A percentile compares a stretch with the other conserved stretches of the same genome.
These are phyloP conservation scores for Rhopalosiphum padi DNA, from an alignment of 1,140 invertebrate species.

Conservation along the genomic window DNA sequence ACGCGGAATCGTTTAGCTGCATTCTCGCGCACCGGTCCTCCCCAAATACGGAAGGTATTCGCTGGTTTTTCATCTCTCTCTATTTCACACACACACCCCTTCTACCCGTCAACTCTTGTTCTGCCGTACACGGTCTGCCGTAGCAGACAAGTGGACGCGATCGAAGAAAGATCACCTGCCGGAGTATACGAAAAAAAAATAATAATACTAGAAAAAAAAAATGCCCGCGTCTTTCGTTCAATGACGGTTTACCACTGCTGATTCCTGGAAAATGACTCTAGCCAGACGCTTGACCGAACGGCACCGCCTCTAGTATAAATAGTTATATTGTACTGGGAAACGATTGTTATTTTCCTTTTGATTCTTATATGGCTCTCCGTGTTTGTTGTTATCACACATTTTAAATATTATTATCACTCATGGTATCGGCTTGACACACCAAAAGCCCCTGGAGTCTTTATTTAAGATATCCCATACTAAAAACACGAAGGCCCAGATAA, in stretches of 20 bases:
- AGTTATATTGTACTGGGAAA: slow-evolving; percentile 9
- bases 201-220: background rate
- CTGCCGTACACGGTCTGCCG: background rate
- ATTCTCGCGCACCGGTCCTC: slow-evolving; percentile 42
- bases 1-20: slow-evolving; percentile 45
- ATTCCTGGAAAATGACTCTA: slow-evolving; percentile 20
- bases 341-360: background rate
- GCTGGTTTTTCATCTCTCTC: background rate
- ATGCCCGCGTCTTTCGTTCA: background rate
- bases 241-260: background rate
- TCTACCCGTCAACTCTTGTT: background rate
- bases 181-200: background rate
- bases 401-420: background rate
- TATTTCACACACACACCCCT: background rate
- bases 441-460: too few relatives aligned
- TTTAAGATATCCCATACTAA: too few relatives aligned
- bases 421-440: too few relatives aligned
- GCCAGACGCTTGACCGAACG: background rate
- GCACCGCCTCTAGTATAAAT: background rate
- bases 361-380: background rate
- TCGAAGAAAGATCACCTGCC: slow-evolving; percentile 2
- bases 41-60: slow-evolving; percentile 38
- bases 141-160: slow-evolving; percentile 51
- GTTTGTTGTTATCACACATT: too few relatives aligned
- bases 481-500: too few relatives aligned